A percentile compares a stretch with the other conserved stretches of the same genome.
Conservation (phyloP, 2,888 invertebrate species). For the Drosophila multiciliata region DNA sequence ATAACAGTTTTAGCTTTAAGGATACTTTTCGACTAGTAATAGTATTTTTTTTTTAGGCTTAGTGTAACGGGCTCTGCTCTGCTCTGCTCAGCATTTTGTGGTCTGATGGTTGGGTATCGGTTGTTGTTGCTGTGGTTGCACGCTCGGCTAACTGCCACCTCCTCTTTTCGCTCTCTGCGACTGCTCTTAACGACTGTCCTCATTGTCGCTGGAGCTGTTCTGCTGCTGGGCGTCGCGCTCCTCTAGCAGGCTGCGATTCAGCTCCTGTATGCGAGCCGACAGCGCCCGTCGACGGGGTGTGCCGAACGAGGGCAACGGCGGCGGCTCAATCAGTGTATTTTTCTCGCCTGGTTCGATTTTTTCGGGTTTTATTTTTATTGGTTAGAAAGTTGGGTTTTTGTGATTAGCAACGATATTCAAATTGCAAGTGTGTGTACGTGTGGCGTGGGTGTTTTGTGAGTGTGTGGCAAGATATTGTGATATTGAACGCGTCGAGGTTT, state of each 20-base stretch:
- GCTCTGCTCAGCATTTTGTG: slow-evolving; percentile 22
- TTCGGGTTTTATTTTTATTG: slow-evolving; percentile 2
- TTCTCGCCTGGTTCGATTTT: slow-evolving; percentile 88
- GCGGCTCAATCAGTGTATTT: slow-evolving; percentile 92
- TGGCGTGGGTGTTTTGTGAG: slow-evolving; percentile 21
- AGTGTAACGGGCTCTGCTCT: slow-evolving; percentile 44
- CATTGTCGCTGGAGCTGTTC: slow-evolving; percentile 84
- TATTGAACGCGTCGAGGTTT: slow-evolving; percentile 25
- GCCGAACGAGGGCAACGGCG: slow-evolving; percentile 85
- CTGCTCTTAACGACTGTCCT: slow-evolving; percentile 82
- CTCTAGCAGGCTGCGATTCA: slow-evolving; percentile 84
- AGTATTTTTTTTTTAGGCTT: slow-evolving; percentile 41
- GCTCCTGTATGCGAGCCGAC: slow-evolving; percentile 85
- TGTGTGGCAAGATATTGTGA: slow-evolving; percentile 26
- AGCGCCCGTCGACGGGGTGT: slow-evolving; percentile 85
- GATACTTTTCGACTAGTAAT: slow-evolving; percentile 37
- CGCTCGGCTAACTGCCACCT: slow-evolving; percentile 11
- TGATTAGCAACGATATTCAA: slow-evolving; percentile 54
- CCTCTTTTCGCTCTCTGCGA: not conserved
- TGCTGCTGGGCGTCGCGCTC: slow-evolving; percentile 84
- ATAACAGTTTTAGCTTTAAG: slow-evolving; percentile 65
- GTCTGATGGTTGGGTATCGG: slow-evolving; percentile 37
- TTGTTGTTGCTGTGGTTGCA: slow-evolving; percentile 71
- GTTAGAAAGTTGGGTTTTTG: slow-evolving; percentile 44
- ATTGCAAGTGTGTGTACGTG: slow-evolving; percentile 19